Conservation (phyloP, 2,888 invertebrate genomes). For the Oxystoma pomonae region DNA sequence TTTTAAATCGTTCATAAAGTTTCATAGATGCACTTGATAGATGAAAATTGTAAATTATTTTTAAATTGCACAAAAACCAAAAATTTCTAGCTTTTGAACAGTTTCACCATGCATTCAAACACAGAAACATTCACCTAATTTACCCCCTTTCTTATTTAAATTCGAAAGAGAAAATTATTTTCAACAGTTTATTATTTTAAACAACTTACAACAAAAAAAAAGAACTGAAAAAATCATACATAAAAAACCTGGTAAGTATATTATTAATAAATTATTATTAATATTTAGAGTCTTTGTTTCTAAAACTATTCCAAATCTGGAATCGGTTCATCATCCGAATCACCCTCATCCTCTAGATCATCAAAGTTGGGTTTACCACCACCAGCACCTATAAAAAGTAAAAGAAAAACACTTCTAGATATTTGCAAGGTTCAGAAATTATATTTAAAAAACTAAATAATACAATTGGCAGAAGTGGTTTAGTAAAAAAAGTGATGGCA, state of each 20-base stretch:
- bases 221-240: neutral
- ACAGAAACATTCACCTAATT: no score
- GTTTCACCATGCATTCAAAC: no score
- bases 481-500: no score
- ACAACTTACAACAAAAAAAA: constrained; percentile 3
- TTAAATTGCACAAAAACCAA: no score
- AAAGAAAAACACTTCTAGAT: constrained; percentile 12
- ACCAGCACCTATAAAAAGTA: constrained; percentile 32
- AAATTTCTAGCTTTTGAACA: no score
- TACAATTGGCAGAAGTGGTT: no score
- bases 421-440: no score
- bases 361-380: constrained; percentile 65
- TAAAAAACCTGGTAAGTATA: neutral
- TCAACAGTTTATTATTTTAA: constrained; percentile 4
- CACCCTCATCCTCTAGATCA: constrained; percentile 63
- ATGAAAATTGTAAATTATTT: no score
- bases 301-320: constrained; percentile 63
- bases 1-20: no score
- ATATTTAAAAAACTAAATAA: no score
- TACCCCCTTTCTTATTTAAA: neutral
- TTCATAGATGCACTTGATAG: no score
- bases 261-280: neutral
- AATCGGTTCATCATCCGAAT: constrained; percentile 77
- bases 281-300: neutral
- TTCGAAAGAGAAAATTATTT: neutral